Conservation (phyloP, 2,113 vertebrate species). For the Arizona elegans region DNA sequence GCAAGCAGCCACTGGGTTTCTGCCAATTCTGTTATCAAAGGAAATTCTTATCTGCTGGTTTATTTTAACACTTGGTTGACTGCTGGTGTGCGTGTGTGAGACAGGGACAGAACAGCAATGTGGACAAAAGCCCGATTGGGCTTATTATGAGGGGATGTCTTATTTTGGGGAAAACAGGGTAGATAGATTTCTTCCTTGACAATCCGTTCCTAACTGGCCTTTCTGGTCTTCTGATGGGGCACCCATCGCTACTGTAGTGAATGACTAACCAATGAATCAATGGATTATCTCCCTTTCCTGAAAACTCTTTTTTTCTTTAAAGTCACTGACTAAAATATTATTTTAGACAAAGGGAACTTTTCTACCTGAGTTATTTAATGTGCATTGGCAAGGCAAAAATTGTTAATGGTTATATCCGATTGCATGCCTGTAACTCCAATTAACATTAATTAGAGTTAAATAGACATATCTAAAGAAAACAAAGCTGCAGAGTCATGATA, state of each 20-base stretch:
- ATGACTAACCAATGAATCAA: neutral
- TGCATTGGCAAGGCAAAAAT: constrained; percentile 27
- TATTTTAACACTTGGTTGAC: too few relatives aligned
- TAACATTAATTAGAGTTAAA: constrained; percentile 46
- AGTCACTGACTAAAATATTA: neutral
- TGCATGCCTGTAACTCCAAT: constrained; percentile 22
- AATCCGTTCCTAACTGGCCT: neutral
- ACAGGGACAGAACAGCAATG: too few relatives aligned
- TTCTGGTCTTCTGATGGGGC: neutral
- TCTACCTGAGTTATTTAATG: constrained; percentile 10
- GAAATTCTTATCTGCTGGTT: too few relatives aligned
- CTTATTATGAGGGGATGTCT: too few relatives aligned
- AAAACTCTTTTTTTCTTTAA: neutral
- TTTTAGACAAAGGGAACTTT: neutral
- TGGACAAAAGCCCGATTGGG: too few relatives aligned
- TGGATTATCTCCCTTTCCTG: neutral
- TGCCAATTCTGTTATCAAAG: too few relatives aligned
- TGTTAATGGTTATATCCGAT: constrained; percentile 30
- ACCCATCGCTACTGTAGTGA: neutral
- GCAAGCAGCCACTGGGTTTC: too few relatives aligned
- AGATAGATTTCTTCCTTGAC: neutral
- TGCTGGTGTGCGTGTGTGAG: too few relatives aligned
- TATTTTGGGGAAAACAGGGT: too few relatives aligned
- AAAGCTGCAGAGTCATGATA: constrained; percentile 13
- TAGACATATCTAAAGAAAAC: constrained; percentile 37